phyloP scores from a whole-genome alignment of 1,140 invertebrate genomes.

The Atta cephalotes region DNA sequence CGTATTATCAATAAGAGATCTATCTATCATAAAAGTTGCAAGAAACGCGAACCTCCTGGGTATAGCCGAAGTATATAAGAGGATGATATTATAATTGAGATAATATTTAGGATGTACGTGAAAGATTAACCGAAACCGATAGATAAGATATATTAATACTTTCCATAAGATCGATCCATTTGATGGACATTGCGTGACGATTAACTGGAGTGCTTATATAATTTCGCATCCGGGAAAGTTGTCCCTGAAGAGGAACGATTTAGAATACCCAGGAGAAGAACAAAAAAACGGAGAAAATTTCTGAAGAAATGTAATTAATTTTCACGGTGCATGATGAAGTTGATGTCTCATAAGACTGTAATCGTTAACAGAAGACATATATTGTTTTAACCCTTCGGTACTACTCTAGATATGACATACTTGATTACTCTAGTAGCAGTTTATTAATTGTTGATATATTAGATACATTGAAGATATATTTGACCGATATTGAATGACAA shows the following conservation, averaged over 20 bases:
- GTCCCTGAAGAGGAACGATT: conserved; percentile 67
- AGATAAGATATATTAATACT: conserved; percentile 65
- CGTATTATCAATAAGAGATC: not conserved
- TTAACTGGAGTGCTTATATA: conserved; percentile 65
- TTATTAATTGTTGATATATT: too few relatives aligned
- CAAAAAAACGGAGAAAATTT: conserved; percentile 15
- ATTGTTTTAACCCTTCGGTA: too few relatives aligned
- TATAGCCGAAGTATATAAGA: conserved; percentile 39
- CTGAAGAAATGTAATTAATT: conserved; percentile 16
- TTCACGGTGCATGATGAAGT: not conserved
- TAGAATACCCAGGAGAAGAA: conserved; percentile 55
- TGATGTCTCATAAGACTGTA: not conserved
- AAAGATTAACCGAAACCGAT: conserved; percentile 24
- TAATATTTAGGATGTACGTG: conserved; percentile 20
- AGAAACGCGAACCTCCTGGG: conserved; percentile 77
- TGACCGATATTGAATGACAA: too few relatives aligned
- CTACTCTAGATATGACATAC: too few relatives aligned
- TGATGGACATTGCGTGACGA: conserved; percentile 81
- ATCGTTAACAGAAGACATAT: not conserved
- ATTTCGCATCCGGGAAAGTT: conserved; percentile 66
- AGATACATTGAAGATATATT: too few relatives aligned
- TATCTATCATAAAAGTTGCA: conserved; percentile 16
- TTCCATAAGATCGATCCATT: conserved; percentile 74
- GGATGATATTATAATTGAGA: conserved; percentile 61
- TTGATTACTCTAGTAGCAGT: too few relatives aligned